phyloP scores from a whole-genome alignment of 2,888 invertebrate species.

The Slavum lentiscoides region DNA sequence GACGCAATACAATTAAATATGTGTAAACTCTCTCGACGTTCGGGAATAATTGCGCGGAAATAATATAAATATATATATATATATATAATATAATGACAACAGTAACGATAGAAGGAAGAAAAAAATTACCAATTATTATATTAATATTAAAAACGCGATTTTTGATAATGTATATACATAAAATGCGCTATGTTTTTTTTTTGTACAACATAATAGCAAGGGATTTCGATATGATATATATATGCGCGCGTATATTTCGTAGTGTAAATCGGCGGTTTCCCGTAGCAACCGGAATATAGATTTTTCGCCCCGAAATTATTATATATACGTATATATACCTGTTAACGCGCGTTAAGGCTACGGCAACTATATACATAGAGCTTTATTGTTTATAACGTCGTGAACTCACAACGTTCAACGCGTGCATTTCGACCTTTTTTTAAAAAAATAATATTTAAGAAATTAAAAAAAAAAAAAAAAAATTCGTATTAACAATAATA shows the following conservation, averaged over 20 bases:
- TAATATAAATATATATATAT: not conserved
- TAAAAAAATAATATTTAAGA: too few species aligned
- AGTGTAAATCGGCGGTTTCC: conserved; percentile 12
- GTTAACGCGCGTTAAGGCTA: conserved; percentile 4
- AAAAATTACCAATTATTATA: not conserved
- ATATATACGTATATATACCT: not conserved
- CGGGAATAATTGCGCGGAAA: not conserved
- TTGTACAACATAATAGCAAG: not conserved
- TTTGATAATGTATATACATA: not conserved
- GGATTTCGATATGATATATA: not conserved
- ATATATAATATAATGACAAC: not conserved
- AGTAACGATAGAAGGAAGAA: not conserved
- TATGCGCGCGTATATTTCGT: not conserved
- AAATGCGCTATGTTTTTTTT: not conserved
- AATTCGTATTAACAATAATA: too few species aligned
- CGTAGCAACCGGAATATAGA: conserved; percentile 37
- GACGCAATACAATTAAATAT: not conserved
- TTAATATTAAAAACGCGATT: not conserved
- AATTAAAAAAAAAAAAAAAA: too few species aligned
- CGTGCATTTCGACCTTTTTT: too few species aligned
- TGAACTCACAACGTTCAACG: too few species aligned
- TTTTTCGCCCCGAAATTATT: conserved; percentile 16
- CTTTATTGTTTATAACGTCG: not conserved
- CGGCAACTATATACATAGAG: too few species aligned
- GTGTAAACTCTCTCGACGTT: too few species aligned